Percentiles rank a stretch among this genome's conserved stretches.
Conservation (phyloP, 2,113 vertebrate genomes). For the Motacilla tschutschensis region DNA sequence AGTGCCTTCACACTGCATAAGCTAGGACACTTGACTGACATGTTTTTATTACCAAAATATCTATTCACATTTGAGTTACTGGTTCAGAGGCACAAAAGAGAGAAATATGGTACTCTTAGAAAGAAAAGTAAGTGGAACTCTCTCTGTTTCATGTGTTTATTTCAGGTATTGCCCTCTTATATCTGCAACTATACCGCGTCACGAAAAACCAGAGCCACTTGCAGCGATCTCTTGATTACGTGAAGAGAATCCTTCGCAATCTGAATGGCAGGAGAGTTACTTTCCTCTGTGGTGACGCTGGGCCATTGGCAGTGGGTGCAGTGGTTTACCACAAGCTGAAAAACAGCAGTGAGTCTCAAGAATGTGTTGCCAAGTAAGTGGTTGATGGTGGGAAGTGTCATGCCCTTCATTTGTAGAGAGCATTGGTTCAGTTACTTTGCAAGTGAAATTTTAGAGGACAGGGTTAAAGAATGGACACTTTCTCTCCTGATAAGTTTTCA, state of each 20-base stretch:
- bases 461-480: neutral
- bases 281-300: constrained; percentile 94
- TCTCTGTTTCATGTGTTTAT: neutral
- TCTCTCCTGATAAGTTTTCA: neutral
- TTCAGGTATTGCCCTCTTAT: constrained; percentile 90
- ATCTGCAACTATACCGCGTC: constrained; percentile 86
- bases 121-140: neutral
- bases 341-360: constrained; percentile 82
- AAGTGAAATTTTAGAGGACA: neutral
- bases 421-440: neutral
- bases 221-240: constrained; percentile 89
- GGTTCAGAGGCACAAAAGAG: neutral
- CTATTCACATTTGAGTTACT: neutral
- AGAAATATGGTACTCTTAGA: neutral
- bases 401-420: neutral
- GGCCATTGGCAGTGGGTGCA: constrained; percentile 89
- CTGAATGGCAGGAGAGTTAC: constrained; percentile 89
- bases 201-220: constrained; percentile 80
- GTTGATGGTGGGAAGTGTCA: neutral
- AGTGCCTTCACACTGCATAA: neutral
- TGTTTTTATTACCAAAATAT: neutral
- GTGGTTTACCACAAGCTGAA: constrained; percentile 89
- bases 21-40: neutral
- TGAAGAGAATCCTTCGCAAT: constrained; percentile 89
- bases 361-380: constrained; percentile 87